These are phyloP conservation scores for Umimayanthus chanpuru DNA, from an alignment of 92 coral and sea anemone genomes.

Conservation along the genomic window DNA sequence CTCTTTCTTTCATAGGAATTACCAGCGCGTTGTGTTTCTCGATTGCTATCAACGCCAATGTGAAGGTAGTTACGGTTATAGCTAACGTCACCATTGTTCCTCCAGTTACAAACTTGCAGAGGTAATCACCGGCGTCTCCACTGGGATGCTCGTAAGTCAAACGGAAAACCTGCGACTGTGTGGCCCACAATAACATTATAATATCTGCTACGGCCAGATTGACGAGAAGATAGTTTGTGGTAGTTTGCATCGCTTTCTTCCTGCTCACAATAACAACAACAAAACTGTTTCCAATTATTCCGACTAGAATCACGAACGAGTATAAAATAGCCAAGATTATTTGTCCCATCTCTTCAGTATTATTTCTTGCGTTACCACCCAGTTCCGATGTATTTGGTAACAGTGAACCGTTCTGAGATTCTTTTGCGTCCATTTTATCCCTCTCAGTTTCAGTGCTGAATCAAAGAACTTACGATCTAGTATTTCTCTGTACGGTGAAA, in stretches of 20 bases:
- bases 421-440: too few relatives aligned
- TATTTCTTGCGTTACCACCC: too few relatives aligned
- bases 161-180: constrained; percentile 15
- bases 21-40: background rate
- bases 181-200: constrained; percentile 4
- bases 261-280: background rate
- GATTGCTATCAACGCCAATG: background rate
- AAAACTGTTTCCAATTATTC: too few relatives aligned
- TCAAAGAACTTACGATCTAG: too few relatives aligned
- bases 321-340: too few relatives aligned
- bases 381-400: too few relatives aligned
- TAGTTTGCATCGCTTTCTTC: constrained; percentile 17
- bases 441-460: too few relatives aligned
- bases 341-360: too few relatives aligned
- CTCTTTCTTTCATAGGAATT: background rate
- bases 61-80: constrained; percentile 1
- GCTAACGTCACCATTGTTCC: background rate
- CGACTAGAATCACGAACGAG: too few relatives aligned
- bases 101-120: background rate
- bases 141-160: background rate
- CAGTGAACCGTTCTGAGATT: too few relatives aligned
- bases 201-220: constrained; percentile 11
- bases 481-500: too few relatives aligned
- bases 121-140: background rate
- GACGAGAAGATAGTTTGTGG: constrained; percentile 13